Conservation (phyloP, 30 jellyfish, hydroid and myxozoan species). For the Aurelia coerulea region DNA sequence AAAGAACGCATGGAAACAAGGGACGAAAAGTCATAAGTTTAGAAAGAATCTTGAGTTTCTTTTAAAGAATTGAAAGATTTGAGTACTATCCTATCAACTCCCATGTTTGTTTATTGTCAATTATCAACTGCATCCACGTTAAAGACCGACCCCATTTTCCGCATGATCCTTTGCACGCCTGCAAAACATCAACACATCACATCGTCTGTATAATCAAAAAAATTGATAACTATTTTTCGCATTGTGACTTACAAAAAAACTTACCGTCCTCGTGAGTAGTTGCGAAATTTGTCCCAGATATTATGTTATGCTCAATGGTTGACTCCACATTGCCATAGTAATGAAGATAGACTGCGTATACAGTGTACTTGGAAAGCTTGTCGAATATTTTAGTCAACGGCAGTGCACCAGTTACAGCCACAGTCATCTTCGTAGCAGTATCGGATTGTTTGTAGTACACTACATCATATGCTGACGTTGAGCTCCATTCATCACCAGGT, state of each 20-base stretch:
- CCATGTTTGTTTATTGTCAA: too few relatives aligned
- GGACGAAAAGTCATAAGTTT: too few relatives aligned
- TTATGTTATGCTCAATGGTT: constrained; percentile 25
- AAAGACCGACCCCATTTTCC: too few relatives aligned
- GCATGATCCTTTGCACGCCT: too few relatives aligned
- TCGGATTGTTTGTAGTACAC: constrained; percentile 11
- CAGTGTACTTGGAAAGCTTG: constrained; percentile 34
- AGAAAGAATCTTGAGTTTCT: too few relatives aligned
- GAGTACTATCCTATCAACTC: too few relatives aligned
- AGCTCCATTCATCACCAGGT: constrained; percentile 23
- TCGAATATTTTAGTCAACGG: constrained; percentile 8
- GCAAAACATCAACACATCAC: too few relatives aligned
- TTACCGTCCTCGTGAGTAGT: constrained; percentile 50
- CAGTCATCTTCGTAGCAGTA: neutral
- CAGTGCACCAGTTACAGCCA: constrained; percentile 36
- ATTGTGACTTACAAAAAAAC: neutral
- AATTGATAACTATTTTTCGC: too few relatives aligned
- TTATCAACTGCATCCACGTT: too few relatives aligned
- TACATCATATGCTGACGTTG: constrained; percentile 11
- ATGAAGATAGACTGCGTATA: constrained; percentile 31
- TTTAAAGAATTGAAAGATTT: too few relatives aligned
- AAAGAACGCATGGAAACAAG: too few relatives aligned
- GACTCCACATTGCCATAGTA: constrained; percentile 30
- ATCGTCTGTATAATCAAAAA: too few relatives aligned
- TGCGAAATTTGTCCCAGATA: constrained; percentile 1